phyloP scores from a whole-genome alignment of 2,797 vertebrate genomes.

The Salarias fasciatus region DNA sequence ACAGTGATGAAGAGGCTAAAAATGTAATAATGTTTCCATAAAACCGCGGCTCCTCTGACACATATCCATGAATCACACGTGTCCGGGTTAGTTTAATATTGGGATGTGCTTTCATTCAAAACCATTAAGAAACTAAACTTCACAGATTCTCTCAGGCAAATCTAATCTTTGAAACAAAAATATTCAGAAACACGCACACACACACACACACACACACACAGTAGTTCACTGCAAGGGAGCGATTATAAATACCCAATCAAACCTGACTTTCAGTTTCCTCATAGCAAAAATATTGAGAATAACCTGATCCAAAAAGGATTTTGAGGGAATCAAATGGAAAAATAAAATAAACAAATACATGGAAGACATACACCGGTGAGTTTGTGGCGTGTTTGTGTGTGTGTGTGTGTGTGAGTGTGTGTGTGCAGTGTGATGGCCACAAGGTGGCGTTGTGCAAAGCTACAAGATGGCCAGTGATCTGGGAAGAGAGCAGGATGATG shows the following conservation, averaged over 20 bases:
- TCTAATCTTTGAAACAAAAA: conserved; percentile 55
- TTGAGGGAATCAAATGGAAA: conserved; percentile 49
- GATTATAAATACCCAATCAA: conserved; percentile 42
- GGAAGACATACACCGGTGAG: conserved; percentile 75
- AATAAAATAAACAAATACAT: conserved; percentile 64
- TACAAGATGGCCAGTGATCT: conserved; percentile 75
- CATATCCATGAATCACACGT: conserved; percentile 1
- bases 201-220: conserved; percentile 1
- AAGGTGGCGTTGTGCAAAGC: conserved; percentile 76
- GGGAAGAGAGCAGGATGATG: conserved; percentile 63
- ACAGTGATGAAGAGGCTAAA: conserved; percentile 8
- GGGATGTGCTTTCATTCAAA: conserved; percentile 47
- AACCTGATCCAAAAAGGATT: conserved; percentile 45
- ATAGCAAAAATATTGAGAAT: conserved; percentile 48
- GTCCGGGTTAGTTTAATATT: conserved; percentile 16
- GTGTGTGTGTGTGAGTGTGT: conserved; percentile 31
- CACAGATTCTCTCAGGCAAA: conserved; percentile 32
- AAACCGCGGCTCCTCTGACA: conserved; percentile 3
- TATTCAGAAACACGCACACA: conserved; percentile 29
- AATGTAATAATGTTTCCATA: no score
- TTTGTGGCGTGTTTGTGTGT: conserved; percentile 19
- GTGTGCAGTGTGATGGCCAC: conserved; percentile 62
- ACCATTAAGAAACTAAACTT: conserved; percentile 32
- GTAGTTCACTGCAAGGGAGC: conserved; percentile 29
- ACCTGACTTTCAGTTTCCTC: conserved; percentile 35